Conservation (phyloP, 2,888 invertebrate species). For the Acanthococcus lagerstroemiae region DNA sequence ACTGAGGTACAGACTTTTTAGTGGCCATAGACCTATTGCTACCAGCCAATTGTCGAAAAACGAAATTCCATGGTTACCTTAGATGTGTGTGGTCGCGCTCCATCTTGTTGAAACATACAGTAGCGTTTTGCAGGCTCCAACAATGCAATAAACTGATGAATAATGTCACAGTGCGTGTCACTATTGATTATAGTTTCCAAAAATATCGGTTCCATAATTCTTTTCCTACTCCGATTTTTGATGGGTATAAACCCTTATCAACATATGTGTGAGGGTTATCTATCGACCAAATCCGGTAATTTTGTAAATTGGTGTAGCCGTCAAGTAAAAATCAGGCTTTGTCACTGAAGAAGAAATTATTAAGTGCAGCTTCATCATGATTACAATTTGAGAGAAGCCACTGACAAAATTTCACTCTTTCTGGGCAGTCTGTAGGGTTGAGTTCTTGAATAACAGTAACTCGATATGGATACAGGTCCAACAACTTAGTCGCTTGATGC, state of each 20-base stretch:
- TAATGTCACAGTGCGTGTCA: no score
- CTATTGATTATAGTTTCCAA: no score
- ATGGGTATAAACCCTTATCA: constrained; percentile 18
- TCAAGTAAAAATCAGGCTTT: constrained; percentile 1
- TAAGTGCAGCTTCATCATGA: neutral
- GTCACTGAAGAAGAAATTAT: neutral
- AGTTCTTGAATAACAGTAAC: no score
- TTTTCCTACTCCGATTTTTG: no score
- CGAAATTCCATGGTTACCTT: no score
- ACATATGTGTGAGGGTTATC: constrained; percentile 18
- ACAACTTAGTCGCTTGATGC: no score
- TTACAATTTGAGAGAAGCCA: neutral
- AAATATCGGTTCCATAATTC: no score
- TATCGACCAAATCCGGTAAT: constrained; percentile 5
- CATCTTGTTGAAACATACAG: no score
- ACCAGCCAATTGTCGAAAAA: constrained; percentile 12
- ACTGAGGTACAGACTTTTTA: constrained; percentile 10
- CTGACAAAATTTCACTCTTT: neutral
- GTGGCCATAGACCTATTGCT: constrained; percentile 15
- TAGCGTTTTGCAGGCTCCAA: no score
- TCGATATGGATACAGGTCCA: neutral
- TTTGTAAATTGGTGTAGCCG: constrained; percentile 14
- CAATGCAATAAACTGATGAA: no score
- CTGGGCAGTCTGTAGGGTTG: neutral
- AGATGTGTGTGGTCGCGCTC: no score